Evolutionary conservation across 2,888 invertebrate species (phyloP), one percentile per base, ranked within the genome.

Genomic region (Drosophila melanosoma): DNA sequence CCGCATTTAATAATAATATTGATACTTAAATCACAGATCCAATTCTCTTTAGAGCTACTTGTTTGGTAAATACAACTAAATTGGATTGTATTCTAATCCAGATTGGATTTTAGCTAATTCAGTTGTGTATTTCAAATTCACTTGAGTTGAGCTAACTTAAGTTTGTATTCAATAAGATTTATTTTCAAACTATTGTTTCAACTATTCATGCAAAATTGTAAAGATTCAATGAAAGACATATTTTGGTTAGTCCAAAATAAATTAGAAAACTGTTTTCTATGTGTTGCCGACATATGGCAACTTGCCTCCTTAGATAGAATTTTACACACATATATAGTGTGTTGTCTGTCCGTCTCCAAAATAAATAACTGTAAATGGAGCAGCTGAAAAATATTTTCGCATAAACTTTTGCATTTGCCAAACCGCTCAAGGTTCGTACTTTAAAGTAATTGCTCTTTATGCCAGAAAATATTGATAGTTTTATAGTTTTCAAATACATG

Each of bases 391-490:
- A 70, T 70, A 81, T 82, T 81, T 81, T 70, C 62, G 49, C 64
- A 76, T 74, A 79, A 85, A 87, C 45, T 87, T 89, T 76, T 56
- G 58, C 66, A 36, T 54, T 54, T 52, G 59, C 69, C 73, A 74
- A 79, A 73, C 69, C 75, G 69, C 73, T 81, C 76, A 85, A 74
- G 73, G 74, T 64, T 85, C 69, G 38, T 67, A 73, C 48, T 79
- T 77, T 69, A 62, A 86, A 83, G 77, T 88, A 82, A 87, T 90
- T 83, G 90, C 87, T 87, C 83, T 78, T 83, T 81, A 90, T 87
- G 69, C 80, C 77, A 77, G 75, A 82, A 85, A 87, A 76, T 79
- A 79, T 58, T 76, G 65, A 73, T 56, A 67, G 59, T 58, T 69
- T 56, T 71, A 38, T 26, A 8, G 45, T 56, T 26, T 69, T 45